Evolutionary conservation across 2,888 invertebrate species (phyloP), one percentile per base, ranked within the genome.

Genomic region (Cyrtodaria siliqua): DNA sequence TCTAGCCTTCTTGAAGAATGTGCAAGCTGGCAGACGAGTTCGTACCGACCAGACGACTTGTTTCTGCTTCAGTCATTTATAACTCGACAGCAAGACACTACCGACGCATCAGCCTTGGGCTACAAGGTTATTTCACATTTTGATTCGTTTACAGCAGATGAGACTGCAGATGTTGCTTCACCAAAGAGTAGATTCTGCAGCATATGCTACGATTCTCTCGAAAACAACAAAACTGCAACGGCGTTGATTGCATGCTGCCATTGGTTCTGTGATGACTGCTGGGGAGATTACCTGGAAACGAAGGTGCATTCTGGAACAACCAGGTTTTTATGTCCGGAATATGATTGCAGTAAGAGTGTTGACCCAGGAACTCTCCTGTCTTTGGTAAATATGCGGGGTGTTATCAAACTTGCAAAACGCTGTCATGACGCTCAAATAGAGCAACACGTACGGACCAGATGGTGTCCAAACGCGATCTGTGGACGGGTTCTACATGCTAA

Each of bases 201-300:
- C 47, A 81, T 87, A 16, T 87, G 87, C 66, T 87, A 76, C 59
- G 82, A 85, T 6, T 18, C 16, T 1, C 62, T 86, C 16, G 68
- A 52, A 3, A 66, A 55, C 2, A 42, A 24, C 14, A 53, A 26
- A 2, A 24, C 63, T 9, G 79, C 82, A 8, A 85, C 84, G 20
- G 73, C 82, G 9, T 52, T 87, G 1, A 67, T 77, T 24, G 27
- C 67, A 0, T 87, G 87, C 52, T 71, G 80, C 18, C 87, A 87
- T 59, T 86, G 86, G 87, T 85, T 85, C 66, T 87, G 87, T 67
- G 77, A 84, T 57, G 33, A 40, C 3, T 87, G 87, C 55, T 87
- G 87, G 87, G 44, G 24, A 38, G 79, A 81, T 14, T 81, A 86
- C 57, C 56, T 84, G 14, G 53, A 66, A 49, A 74, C 72, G 3